Conservation (phyloP, 2,797 vertebrate genomes). For the Mus minutoides region DNA sequence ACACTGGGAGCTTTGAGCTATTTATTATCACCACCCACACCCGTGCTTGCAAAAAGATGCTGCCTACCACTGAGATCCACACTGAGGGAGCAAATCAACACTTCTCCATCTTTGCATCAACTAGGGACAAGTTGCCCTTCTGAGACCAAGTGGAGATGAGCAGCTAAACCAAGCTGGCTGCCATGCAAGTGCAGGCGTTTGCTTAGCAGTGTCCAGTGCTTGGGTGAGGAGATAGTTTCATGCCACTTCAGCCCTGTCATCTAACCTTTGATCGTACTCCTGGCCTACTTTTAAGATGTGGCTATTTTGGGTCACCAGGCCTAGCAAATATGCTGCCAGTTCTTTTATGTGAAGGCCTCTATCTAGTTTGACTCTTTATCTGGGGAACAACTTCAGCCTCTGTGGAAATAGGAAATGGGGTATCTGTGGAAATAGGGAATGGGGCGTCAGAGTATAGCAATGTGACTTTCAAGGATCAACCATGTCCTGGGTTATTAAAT, state of each 20-base stretch:
- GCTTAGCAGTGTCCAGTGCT: background rate
- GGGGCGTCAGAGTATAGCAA: background rate
- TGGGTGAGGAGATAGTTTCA: background rate
- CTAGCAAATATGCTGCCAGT: background rate
- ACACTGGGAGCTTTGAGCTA: conserved; percentile 25
- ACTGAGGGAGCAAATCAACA: background rate
- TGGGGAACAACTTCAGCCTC: background rate
- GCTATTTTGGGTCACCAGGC: background rate
- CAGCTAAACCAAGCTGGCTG: conserved; percentile 31
- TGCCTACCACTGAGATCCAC: background rate
- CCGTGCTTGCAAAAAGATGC: background rate
- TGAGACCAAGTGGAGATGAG: background rate
- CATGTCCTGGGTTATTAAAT: background rate
- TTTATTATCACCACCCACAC: background rate
- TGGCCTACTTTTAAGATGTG: background rate
- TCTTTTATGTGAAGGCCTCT: conserved; percentile 41
- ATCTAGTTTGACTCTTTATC: background rate
- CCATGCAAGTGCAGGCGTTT: background rate
- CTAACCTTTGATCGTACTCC: conserved; percentile 22
- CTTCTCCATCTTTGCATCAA: background rate
- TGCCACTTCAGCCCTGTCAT: background rate
- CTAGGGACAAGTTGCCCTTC: conserved; percentile 12
- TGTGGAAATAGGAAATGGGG: conserved; percentile 22
- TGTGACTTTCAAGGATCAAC: background rate
- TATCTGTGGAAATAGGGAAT: conserved; percentile 35